phyloP scores from a whole-genome alignment of 2,888 invertebrate species.

The Serripes groenlandicus region DNA sequence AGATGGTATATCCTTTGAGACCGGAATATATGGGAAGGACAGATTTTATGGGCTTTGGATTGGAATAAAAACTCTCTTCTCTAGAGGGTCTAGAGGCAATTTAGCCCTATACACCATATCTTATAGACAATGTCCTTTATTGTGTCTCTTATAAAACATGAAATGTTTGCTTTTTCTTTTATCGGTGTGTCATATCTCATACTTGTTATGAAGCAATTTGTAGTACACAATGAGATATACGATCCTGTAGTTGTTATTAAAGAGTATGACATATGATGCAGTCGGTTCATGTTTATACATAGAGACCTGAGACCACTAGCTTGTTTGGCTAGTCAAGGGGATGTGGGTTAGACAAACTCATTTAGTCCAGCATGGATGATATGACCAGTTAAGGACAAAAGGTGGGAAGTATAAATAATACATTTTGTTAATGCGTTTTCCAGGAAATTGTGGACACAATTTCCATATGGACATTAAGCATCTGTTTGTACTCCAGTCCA shows the following conservation, averaged over 20 bases:
- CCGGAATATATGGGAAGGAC: slow-evolving; percentile 17
- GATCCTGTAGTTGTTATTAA: not conserved
- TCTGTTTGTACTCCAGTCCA: not conserved
- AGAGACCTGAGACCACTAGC: not conserved
- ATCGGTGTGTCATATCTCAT: too few species aligned
- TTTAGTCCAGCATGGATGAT: not conserved
- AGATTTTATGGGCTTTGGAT: slow-evolving; percentile 22
- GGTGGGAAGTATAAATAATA: slow-evolving; percentile 15
- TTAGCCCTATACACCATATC: not conserved
- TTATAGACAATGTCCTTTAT: too few species aligned
- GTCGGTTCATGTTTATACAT: not conserved
- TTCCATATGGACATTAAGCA: not conserved
- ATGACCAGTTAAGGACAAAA: slow-evolving; percentile 10
- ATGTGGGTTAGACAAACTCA: slow-evolving; percentile 1
- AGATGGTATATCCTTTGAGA: slow-evolving; percentile 4
- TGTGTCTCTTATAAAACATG: too few species aligned
- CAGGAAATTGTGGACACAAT: not conserved
- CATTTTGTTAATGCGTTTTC: slow-evolving; percentile 12
- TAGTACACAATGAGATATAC: not conserved
- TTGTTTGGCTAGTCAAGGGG: not conserved
- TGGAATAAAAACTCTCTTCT: slow-evolving; percentile 19
- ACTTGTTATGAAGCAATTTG: not conserved
- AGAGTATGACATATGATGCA: not conserved
- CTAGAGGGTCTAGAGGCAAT: slow-evolving; percentile 9
- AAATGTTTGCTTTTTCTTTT: too few species aligned